Percentiles rank a stretch among this genome's conserved stretches.
These are phyloP conservation scores for Pseudachorutes palmiensis DNA, from an alignment of 1,140 invertebrate genomes.

Conservation along the genomic window DNA sequence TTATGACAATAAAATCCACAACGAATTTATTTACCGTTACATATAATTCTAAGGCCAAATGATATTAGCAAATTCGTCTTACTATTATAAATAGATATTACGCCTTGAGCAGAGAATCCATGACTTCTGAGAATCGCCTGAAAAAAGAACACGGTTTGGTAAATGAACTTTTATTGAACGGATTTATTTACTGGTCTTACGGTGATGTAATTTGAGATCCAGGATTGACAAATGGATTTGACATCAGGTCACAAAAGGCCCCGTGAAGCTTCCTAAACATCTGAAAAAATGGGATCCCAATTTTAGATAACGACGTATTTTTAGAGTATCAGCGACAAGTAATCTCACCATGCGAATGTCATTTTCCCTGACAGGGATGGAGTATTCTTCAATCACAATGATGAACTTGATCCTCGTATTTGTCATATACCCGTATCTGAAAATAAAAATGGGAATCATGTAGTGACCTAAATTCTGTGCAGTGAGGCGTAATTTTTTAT, in stretches of 20 bases:
- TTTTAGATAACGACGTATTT: neutral
- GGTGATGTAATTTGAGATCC: slow-evolving; percentile 70
- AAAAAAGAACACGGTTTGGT: too few species aligned
- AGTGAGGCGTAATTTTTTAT: too few species aligned
- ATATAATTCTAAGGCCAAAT: too few species aligned
- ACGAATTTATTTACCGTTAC: too few species aligned
- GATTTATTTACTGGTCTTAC: too few species aligned
- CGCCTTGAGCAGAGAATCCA: too few species aligned
- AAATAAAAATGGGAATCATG: slow-evolving; percentile 29
- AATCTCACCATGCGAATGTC: slow-evolving; percentile 78
- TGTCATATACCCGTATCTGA: slow-evolving; percentile 93
- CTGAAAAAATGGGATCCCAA: slow-evolving; percentile 45
- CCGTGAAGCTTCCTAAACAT: slow-evolving; percentile 84
- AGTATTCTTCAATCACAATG: slow-evolving; percentile 84
- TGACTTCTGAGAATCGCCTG: too few species aligned
- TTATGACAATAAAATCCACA: too few species aligned
- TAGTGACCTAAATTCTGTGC: too few species aligned
- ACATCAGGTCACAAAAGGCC: slow-evolving; percentile 83
- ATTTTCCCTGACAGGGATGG: slow-evolving; percentile 78
- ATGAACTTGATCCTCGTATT: slow-evolving; percentile 94
- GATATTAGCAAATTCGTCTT: too few species aligned
- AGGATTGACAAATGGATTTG: slow-evolving; percentile 90
- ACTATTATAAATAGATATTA: too few species aligned
- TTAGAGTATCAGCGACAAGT: slow-evolving; percentile 7
- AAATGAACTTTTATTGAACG: too few species aligned